A percentile compares a stretch with the other conserved stretches of the same genome.
Evolutionary conservation across 2,797 vertebrate genomes (phyloP).

Genomic region (Sebastes aleutianus): DNA sequence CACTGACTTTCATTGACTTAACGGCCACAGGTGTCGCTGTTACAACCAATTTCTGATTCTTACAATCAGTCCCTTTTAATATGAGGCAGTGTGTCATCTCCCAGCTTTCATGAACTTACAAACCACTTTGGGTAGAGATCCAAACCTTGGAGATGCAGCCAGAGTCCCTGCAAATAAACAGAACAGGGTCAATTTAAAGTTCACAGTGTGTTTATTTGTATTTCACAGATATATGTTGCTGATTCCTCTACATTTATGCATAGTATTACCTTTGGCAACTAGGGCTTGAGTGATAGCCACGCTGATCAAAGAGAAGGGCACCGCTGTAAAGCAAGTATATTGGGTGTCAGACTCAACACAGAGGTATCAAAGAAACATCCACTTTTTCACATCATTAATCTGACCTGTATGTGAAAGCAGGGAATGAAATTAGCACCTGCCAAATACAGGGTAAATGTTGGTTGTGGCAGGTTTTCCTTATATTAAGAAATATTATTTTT

Average conservation of each 20-base stretch:
- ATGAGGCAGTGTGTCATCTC: neutral
- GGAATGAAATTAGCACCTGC: too few relatives aligned
- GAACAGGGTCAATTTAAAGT: neutral
- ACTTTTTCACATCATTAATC: neutral
- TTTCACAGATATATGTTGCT: neutral
- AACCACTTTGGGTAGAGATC: slow-evolving; percentile 73
- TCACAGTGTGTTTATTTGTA: neutral
- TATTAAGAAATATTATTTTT: too few relatives aligned
- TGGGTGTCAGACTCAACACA: neutral
- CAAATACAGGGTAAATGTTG: too few relatives aligned
- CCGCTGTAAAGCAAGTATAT: slow-evolving; percentile 53
- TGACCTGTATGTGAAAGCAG: neutral
- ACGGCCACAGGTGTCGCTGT: too few relatives aligned
- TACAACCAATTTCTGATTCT: too few relatives aligned
- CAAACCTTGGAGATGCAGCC: slow-evolving; percentile 65
- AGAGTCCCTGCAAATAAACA: slow-evolving; percentile 60
- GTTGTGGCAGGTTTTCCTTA: too few relatives aligned
- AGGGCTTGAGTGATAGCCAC: slow-evolving; percentile 74
- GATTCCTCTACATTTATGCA: neutral
- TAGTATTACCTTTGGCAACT: slow-evolving; percentile 66
- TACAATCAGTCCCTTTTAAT: too few relatives aligned
- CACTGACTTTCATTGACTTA: too few relatives aligned
- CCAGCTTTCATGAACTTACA: slow-evolving; percentile 67
- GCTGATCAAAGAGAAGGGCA: slow-evolving; percentile 70
- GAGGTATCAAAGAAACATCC: neutral